Evolutionary conservation across 2,113 vertebrate genomes (phyloP), one percentile per base, ranked within the genome.

Genomic region (Entelurus aequoreus): DNA sequence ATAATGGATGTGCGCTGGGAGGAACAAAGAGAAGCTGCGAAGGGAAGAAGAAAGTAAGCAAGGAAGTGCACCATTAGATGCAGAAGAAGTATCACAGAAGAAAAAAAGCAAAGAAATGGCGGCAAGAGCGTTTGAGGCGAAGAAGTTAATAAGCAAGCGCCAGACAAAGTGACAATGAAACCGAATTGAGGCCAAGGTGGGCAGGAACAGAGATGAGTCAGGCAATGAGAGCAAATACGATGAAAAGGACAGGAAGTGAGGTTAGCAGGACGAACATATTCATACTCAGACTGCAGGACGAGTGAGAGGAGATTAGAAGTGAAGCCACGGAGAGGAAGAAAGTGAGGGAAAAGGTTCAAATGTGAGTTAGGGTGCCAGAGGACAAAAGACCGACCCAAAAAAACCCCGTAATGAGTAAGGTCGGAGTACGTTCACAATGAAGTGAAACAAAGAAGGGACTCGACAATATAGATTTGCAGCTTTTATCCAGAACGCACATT

Each of bases 121-220:
- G 72, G 66, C 68, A 65, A 60, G 65, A 42, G 63, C 13, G 38
- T 67, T 57, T 61, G 65, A 82, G 62, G 54, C 28, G 48, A 59
- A 69, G 54, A 42, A 55, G 28, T 6, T 73, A 63, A 71, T 74
- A 75, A 69, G 62, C 69, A 77, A 74, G 71, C 51, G 6, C 48
- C 51, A 69, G 57, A 66, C 64, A 77, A 71, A 76, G 49, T 71
- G 85, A 84, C 75, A 78, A 74, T 79, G 69, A 58, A 71, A 64
- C 75, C 46, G 71, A 74, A 72, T 76, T 37, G 15, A 61, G 49
- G 62, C 19, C 7, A 1, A 15, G 44, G 55, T 19, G 28, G 44
- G 48, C 8, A 44, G 38, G 44, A 36, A 46, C n/a, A 35, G 38
- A 64, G 38, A 55, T 19, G 66, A 57, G 36, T 28, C 48, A 36